A percentile compares a stretch with the other conserved stretches of the same genome.
These are phyloP conservation scores for Scleropages formosus DNA, from an alignment of 2,797 vertebrate species.

Conservation along the genomic window DNA sequence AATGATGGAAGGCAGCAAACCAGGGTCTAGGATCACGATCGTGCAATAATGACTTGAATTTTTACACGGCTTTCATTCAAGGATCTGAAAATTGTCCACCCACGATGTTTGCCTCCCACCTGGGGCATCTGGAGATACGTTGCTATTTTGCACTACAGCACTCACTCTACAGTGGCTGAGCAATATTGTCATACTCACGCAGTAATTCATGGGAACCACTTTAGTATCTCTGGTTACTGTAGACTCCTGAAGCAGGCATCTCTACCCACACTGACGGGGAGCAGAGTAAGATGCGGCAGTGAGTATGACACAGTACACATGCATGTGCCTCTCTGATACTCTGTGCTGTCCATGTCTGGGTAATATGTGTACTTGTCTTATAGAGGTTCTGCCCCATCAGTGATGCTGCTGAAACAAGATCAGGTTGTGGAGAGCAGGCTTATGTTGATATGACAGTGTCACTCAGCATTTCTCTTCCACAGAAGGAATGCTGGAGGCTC, in stretches of 20 bases:
- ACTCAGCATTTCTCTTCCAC: not conserved
- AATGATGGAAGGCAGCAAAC: slow-evolving; percentile 20
- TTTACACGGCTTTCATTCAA: not conserved
- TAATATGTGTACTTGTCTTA: not conserved
- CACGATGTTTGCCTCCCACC: too few relatives aligned
- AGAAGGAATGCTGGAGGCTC: not conserved
- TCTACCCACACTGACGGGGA: not conserved
- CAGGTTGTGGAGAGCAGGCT: not conserved
- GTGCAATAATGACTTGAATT: not conserved
- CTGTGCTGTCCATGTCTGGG: not conserved
- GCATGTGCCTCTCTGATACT: not conserved
- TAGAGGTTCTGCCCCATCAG: not conserved
- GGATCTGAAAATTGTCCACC: slow-evolving; percentile 6
- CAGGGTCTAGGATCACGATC: not conserved
- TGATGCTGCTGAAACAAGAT: slow-evolving; percentile 9
- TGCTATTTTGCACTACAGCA: not conserved
- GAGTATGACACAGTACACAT: not conserved
- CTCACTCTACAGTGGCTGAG: too few relatives aligned
- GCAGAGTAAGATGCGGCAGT: not conserved
- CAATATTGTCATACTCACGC: not conserved
- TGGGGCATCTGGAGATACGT: not conserved
- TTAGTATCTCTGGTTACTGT: not conserved
- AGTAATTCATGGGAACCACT: not conserved
- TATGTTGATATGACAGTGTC: not conserved
- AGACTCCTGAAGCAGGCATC: not conserved